Evolutionary conservation across 2,888 invertebrate genomes (phyloP), one percentile per base, ranked within the genome.

Genomic region (Lasioglossum pauxillum): DNA sequence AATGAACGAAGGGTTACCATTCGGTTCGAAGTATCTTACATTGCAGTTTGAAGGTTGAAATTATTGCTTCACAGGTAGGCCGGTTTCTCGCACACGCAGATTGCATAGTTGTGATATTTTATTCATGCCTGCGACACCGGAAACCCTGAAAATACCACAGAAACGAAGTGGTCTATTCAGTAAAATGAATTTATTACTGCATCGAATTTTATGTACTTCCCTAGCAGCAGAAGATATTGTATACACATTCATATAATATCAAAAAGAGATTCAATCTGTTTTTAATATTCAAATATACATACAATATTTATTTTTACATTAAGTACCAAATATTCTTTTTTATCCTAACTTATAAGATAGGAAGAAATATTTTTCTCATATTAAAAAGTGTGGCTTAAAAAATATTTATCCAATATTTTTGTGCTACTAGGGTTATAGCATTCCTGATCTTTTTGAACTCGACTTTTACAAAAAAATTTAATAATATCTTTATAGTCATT

Each of bases 91-190:
- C 27, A 1, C n/a, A 14, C 60, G 27, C 14, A 27, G 14, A 60
- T 27, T 60, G 60, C 60, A 60, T 27, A 60, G 27, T 60, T 60
- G 60, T 60, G 60, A 60, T 60, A 60, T 60, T 60, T 60, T 60
- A 60, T 60, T 27, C 27, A 14, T 27, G 27, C 5, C 60, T 27
- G 27, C 27, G 60, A 60, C 27, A 27, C 27, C 60, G 60, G 27
- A 60, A 60, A 64, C 60, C 16, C 27, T 16, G 27, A 64, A 64
- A 64, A 60, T 60, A 60, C 27, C 60, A 14, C 60, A 27, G 27
- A 64, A 64, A 16, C 60, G 60, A 16, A 64, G 16, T 16, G 14
- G 16, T 27, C 31, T 64, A 31, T 16, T 31, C 60, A 31, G 27
- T 31, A 5, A 64, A 64, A 27, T 7, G 60, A 27, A 64, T 27